Evolutionary conservation across 1,140 invertebrate species (phyloP).

Genomic region (Diorhabda sublineata): DNA sequence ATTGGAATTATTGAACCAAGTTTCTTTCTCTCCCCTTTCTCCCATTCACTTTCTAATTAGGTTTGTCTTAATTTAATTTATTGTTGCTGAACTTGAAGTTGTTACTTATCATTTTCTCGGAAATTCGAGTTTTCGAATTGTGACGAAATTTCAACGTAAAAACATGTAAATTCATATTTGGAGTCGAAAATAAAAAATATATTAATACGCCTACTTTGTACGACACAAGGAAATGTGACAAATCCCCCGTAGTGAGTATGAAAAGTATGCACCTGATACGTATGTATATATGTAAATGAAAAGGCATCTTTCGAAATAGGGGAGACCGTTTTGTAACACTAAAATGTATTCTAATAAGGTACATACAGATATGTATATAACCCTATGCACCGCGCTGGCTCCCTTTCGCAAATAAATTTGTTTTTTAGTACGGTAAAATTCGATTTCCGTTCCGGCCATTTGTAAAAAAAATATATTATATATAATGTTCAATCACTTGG

Average conservation of each 20-base stretch:
- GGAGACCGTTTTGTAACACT: background rate
- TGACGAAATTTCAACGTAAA: no score
- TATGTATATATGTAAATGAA: slow-evolving; percentile 4
- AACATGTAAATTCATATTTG: no score
- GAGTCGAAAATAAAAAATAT: no score
- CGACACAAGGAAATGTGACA: background rate
- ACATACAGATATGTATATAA: background rate
- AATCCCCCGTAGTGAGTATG: background rate
- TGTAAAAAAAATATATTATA: no score
- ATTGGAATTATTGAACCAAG: background rate
- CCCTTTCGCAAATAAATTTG: no score
- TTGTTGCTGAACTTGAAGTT: background rate
- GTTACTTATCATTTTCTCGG: background rate
- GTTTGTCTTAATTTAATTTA: slow-evolving; percentile 1
- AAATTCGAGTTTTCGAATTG: no score
- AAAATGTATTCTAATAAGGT: slow-evolving; percentile 7
- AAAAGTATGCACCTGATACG: slow-evolving; percentile 1
- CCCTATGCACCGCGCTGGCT: no score
- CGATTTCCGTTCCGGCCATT: no score
- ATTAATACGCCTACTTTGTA: no score
- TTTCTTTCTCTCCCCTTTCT: background rate
- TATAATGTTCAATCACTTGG: no score
- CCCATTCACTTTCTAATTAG: background rate
- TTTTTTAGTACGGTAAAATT: no score
- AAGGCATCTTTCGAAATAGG: background rate